These are phyloP conservation scores for Thymelicus acteon DNA, from an alignment of 2,888 invertebrate species.

Conservation along the genomic window DNA sequence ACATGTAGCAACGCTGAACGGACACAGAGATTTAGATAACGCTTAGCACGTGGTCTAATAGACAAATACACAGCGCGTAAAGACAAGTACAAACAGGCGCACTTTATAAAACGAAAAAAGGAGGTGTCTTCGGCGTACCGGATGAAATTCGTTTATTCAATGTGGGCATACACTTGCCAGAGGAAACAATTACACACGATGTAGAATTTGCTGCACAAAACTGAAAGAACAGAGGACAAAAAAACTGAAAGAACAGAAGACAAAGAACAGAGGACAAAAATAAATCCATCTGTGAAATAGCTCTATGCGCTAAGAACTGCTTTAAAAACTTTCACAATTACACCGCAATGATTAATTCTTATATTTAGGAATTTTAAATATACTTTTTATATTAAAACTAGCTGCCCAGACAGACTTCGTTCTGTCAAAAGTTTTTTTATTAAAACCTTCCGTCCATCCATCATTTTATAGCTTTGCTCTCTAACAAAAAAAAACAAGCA, in stretches of 20 bases:
- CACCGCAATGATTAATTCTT: conserved; percentile 36
- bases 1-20: conserved; percentile 35
- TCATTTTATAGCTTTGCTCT: too few species aligned
- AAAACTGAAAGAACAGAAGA: conserved; percentile 41
- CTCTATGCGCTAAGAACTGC: conserved; percentile 26
- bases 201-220: conserved; percentile 50
- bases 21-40: conserved; percentile 43
- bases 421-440: too few species aligned
- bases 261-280: too few species aligned
- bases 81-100: conserved; percentile 28
- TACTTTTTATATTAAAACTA: too few species aligned
- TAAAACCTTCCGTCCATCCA: too few species aligned
- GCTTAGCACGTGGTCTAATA: conserved; percentile 41
- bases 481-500: too few species aligned
- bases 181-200: conserved; percentile 49
- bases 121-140: conserved; percentile 49
- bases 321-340: conserved; percentile 44
- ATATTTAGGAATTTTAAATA: too few species aligned
- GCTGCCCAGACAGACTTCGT: too few species aligned
- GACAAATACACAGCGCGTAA: conserved; percentile 26
- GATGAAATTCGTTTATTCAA: conserved; percentile 51
- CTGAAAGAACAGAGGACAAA: too few species aligned
- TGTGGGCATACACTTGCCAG: conserved; percentile 51
- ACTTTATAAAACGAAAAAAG: conserved; percentile 45
- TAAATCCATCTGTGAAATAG: conserved; percentile 40